Base-by-base conservation (phyloP, 2,113 vertebrate genomes). In the Noturus placidus region DNA sequence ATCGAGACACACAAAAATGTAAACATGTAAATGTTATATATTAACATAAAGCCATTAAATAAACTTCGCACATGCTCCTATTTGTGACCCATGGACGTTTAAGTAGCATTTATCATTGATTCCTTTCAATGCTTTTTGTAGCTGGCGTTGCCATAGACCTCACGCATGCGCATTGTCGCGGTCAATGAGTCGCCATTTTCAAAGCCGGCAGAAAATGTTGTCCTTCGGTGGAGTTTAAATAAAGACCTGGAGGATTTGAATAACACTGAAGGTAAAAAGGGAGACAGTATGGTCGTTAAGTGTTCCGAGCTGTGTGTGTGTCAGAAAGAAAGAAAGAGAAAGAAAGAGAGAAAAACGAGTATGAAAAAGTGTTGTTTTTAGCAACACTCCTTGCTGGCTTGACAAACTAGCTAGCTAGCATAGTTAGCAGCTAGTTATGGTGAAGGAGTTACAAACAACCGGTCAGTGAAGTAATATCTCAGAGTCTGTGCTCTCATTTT, bases 191-290 rank as follows among this genome's bases (percentile, higher is more conserved):
- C 91, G 93, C 94, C 94, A 94, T 95, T 91, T 95, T 95, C 91
- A 94, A 93, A 93, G 92, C 88, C 76, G 87, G 33, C 65, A 50
- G 11, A 69, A 87, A 76, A 54, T 87, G 74, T 93, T 96, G 94
- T 95, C 88, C 91, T 82, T 79, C 92, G 86, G n/a, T 81, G 90
- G 79, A 76, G 92, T 95, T 94, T 96, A 94, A 96, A 96, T 96
- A 96, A 96, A 96, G 95, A 94, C 74, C 86, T 91, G 93, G 92
- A 92, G 88, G 84, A 82, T 95, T 95, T 95, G 94, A 96, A 95
- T 95, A 6, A 77, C 85, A 72, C 56, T 87, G 46, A 93, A 96
- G 95, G 95, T 95, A 95, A 95, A 91, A 38, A 19, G 80, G 87
- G 81, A 54, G 78, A 85, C n/a, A 5, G 56, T 27, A 0, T 11